Percentiles rank a stretch among this genome's conserved stretches.
These are phyloP conservation scores for Malurus leucopterus DNA, from an alignment of 2,797 vertebrate species.

Conservation along the genomic window DNA sequence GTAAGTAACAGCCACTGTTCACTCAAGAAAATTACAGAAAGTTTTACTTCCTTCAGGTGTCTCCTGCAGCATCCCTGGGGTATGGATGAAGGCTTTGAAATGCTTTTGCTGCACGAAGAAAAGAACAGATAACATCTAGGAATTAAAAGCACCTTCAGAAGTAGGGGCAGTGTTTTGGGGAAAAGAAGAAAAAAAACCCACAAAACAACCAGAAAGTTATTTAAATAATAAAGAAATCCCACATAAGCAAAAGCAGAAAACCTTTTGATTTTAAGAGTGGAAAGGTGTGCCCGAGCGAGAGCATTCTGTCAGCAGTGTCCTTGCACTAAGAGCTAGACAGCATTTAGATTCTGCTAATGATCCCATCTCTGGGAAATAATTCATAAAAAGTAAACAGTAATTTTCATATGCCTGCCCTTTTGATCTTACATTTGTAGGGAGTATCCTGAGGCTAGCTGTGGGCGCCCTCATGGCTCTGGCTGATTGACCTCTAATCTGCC, in stretches of 20 bases:
- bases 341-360: slow-evolving; percentile 63
- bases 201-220: background rate
- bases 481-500: slow-evolving; percentile 51
- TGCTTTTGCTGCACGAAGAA: background rate
- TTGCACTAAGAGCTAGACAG: background rate
- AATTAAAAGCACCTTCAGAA: background rate
- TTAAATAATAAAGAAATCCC: slow-evolving; percentile 8
- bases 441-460: slow-evolving; percentile 36
- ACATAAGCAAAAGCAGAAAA: background rate
- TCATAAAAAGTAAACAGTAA: slow-evolving; percentile 46
- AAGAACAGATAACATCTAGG: background rate
- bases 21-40: background rate
- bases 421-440: slow-evolving; percentile 53
- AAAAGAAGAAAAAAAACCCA: accelerated
- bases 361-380: slow-evolving; percentile 52
- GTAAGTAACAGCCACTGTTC: background rate
- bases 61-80: background rate
- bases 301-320: slow-evolving; percentile 7
- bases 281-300: background rate
- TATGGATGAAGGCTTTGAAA: background rate
- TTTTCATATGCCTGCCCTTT: slow-evolving; percentile 49
- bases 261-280: background rate
- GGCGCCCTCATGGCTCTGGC: background rate
- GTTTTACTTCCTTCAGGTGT: background rate
- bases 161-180: background rate